Base-by-base conservation (phyloP, 2,113 vertebrate genomes). In the Eleginops maclovinus region DNA sequence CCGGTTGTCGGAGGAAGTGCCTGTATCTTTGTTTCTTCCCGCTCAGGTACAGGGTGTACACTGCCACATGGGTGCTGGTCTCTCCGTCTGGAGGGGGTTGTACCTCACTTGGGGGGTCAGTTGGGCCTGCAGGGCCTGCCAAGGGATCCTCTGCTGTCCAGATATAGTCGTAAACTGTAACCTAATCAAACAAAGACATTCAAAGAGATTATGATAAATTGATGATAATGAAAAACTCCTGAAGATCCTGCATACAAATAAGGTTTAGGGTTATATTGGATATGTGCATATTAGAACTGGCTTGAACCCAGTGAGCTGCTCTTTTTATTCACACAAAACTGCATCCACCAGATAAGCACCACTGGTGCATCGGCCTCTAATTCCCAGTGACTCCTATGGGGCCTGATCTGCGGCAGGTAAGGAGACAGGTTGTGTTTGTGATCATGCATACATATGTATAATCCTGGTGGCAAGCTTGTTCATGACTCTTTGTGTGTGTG, bases 141-240 rank as follows among this genome's bases (percentile, higher is more conserved):
- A 58, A 54, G 3, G 89, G 91, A 70, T 93, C 95, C 78, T 93
- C 96, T 84, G 93, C 84, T 22, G 92, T 95, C 95, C 96, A 97
- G 89, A 96, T 91, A 80, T 96, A 96, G 93, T 99, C 96, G 86
- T 93, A 95, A 90, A 99, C 97, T 85, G 94, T 94, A 91, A 99
- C 96, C 98, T 98, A 94, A 93, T 92, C 89, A 95, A 91, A 90
- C 55, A 92, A 67, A 92, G 72, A 89, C 17, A 74, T 28, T 3
- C 36, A 65, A 7, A 4, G 7, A 55, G 13, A 22, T 17, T 0
- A 22, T 31, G 10, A 17, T 7, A 43, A 15, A 26, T 17, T 24
- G 22, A 36, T 36, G 31, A 36, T 36, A 36, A 36, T 28, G 4
- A 15, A 58, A 71, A 58, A 0, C 16, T n/a, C 22, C 21, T n/a